Conservation (phyloP, 2,113 vertebrate species). For the Hassar affinis region DNA sequence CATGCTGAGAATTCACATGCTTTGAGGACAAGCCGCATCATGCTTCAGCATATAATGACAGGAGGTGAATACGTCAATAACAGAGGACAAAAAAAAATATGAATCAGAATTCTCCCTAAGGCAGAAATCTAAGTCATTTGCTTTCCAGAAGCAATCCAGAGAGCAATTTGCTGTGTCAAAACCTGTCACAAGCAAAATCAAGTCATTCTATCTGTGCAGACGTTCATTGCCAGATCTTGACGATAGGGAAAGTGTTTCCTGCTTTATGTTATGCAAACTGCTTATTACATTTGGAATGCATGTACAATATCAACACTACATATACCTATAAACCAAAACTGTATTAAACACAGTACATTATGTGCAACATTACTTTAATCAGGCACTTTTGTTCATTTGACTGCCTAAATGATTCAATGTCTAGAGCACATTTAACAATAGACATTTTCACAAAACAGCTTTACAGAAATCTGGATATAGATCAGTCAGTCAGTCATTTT, state of each 20-base stretch:
- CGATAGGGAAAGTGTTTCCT: not conserved
- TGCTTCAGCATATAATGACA: constrained; percentile 55
- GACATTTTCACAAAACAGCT: not conserved
- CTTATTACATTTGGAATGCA: not conserved
- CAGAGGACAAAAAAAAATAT: constrained; percentile 49
- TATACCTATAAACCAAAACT: not conserved
- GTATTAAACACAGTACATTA: not conserved
- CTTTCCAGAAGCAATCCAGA: constrained; percentile 16
- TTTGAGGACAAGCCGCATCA: constrained; percentile 56
- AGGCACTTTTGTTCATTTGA: not conserved
- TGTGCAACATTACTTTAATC: not conserved
- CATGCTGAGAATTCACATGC: not conserved
- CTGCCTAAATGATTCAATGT: not conserved
- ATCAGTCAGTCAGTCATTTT: too few species aligned
- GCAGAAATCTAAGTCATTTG: constrained; percentile 46
- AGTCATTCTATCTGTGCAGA: constrained; percentile 49
- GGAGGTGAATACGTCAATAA: constrained; percentile 49
- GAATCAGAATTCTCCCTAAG: constrained; percentile 55
- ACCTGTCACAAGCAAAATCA: constrained; percentile 54
- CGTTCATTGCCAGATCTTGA: not conserved
- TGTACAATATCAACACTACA: not conserved
- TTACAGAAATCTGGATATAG: not conserved
- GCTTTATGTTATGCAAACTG: not conserved
- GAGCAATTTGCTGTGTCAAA: constrained; percentile 61
- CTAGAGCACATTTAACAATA: not conserved